These are phyloP conservation scores for Caenorhabditis briggsae DNA, from an alignment of 1,140 invertebrate genomes.

Conservation along the genomic window DNA sequence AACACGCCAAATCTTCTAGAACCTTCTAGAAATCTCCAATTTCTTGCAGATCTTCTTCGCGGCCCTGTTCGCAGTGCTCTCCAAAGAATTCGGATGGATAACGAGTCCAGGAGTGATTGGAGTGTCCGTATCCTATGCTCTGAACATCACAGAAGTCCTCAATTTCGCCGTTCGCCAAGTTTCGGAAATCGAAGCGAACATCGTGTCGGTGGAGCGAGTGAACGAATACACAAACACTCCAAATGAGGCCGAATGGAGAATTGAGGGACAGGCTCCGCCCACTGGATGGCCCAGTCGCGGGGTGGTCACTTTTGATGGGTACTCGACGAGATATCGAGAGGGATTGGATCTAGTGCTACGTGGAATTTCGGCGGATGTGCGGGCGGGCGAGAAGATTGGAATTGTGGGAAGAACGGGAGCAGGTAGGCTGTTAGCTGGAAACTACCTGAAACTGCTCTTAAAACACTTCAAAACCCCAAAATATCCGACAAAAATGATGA, in stretches of 20 bases:
- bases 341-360: constrained; percentile 70
- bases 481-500: too few relatives aligned
- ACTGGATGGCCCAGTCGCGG: constrained; percentile 78
- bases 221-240: constrained; percentile 86
- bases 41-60: constrained; percentile 78
- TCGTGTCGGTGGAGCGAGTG: constrained; percentile 96
- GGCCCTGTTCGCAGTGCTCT: constrained; percentile 78
- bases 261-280: constrained; percentile 54
- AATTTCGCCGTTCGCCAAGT: constrained; percentile 97
- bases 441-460: too few relatives aligned
- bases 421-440: too few relatives aligned
- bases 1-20: neutral
- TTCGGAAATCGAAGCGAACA: constrained; percentile 95
- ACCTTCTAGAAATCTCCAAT: neutral
- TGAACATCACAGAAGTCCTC: constrained; percentile 87
- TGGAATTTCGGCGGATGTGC: constrained; percentile 64
- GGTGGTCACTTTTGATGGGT: constrained; percentile 77
- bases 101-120: constrained; percentile 81
- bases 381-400: constrained; percentile 78
- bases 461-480: too few relatives aligned
- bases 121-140: constrained; percentile 77
- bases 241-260: constrained; percentile 60
- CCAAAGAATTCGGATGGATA: constrained; percentile 77
- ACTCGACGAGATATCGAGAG: constrained; percentile 71
- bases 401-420: constrained; percentile 82